Base-by-base conservation (phyloP, 1,140 invertebrate species). In the Rhizoglyphus robini region DNA sequence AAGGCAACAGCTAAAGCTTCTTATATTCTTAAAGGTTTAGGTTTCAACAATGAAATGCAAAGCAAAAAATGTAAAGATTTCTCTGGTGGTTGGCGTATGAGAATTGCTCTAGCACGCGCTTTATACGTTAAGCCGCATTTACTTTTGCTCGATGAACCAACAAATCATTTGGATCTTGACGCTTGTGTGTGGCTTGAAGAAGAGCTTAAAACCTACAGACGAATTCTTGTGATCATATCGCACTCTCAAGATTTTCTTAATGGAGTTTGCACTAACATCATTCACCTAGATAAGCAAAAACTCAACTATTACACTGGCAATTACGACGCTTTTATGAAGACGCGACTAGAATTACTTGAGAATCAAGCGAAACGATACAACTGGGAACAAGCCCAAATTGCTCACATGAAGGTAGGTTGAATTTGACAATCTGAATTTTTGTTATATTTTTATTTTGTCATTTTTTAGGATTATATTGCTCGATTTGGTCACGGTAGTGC, bases 161-260 rank as follows among this genome's bases (percentile, higher is more conserved):
- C 83, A 4, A 84, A 85, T 72, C 84, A 85, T 75, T 73, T 86
- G 41, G 84, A 85, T 78, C 75, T 85, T 85, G 95, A 83, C 74
- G 94, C 95, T 49, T 98, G 95, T 79, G 95, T 99, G n/a, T 99
- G 96, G 96, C 81, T 99, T 29, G 95, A 99, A 78, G 90, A 95
- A 76, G 94, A 98, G 79, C 78, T 99, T 0, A 94, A 93, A 79
- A 86, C 86, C 49, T 95, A 98, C 74, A 96, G 96, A 77, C 82
- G 94, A 72, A 98, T 98, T 77, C 79, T 99, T 69, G 88, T 99
- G n/a, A 84, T 99, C 58, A 94, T 99, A 70, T 99, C 95, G 1
- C 96, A 99, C 77, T 99, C 96, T 4, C 96, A 99, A 81, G 96
- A 99, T 84, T 99, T 99, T 75, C 79, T 99, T 66, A 99, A 99